phyloP scores from a whole-genome alignment of 2,888 invertebrate genomes.

The Ochropacha duplaris region DNA sequence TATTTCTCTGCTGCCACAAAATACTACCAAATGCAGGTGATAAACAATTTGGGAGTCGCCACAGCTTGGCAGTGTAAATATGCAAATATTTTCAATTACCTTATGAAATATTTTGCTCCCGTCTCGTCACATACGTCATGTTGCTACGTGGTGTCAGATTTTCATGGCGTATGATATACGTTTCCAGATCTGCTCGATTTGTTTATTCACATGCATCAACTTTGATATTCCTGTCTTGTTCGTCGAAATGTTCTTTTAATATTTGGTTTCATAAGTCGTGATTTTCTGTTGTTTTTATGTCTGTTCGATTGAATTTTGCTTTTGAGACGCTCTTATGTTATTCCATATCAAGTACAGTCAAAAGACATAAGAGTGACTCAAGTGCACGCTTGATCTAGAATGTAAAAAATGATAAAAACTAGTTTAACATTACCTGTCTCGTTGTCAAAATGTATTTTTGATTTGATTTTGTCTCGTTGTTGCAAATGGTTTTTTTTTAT shows the following conservation, averaged over 20 bases:
- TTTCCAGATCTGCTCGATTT: no score
- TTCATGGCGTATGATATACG: conserved; percentile 4
- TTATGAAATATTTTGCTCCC: background rate
- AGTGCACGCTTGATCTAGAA: background rate
- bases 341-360: no score
- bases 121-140: background rate
- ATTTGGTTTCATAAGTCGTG: background rate
- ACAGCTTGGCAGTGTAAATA: background rate
- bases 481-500: no score
- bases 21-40: background rate
- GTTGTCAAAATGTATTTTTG: no score
- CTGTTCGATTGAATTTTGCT: no score
- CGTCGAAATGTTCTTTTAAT: background rate
- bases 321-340: background rate
- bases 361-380: background rate
- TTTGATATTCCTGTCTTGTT: background rate
- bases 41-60: background rate
- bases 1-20: background rate
- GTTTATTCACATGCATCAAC: conserved; percentile 4
- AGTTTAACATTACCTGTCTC: no score
- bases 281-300: no score
- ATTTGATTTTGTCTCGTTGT: no score
- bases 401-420: background rate
- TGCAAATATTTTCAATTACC: conserved; percentile 4
- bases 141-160: conserved; percentile 5